phyloP scores from a whole-genome alignment of 2,113 vertebrate species.

The Pithys albifrons region DNA sequence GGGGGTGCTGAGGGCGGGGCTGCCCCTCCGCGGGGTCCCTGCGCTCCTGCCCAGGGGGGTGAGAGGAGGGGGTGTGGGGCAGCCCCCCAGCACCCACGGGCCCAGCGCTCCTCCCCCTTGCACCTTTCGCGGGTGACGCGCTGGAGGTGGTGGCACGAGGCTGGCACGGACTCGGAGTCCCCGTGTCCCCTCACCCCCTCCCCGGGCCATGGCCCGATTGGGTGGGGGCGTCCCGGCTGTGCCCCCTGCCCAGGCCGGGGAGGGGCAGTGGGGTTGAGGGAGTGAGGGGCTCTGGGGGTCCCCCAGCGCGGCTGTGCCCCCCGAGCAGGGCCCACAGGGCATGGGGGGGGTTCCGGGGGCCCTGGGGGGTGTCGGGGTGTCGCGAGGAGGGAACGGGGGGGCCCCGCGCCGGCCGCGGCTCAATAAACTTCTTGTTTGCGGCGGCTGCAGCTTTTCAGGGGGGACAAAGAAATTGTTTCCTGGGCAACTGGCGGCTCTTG shows the following conservation, averaged over 20 bases:
- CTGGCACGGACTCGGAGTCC: not conserved
- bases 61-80: not conserved
- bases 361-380: not conserved
- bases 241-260: not conserved
- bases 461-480: slow-evolving; percentile 42
- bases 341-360: not conserved
- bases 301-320: too few relatives aligned
- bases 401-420: not conserved
- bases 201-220: not conserved
- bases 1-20: not conserved
- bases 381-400: not conserved
- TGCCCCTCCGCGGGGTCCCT: not conserved
- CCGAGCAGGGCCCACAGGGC: not conserved
- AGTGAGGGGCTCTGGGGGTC: not conserved
- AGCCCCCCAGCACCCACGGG: not conserved
- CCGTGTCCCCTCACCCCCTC: not conserved
- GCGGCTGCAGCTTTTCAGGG: slow-evolving; percentile 34
- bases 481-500: slow-evolving; percentile 40
- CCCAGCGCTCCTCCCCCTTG: not conserved
- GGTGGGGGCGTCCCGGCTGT: not conserved
- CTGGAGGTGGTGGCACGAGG: not conserved
- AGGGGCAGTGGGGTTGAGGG: not conserved
- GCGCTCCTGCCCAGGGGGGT: not conserved
- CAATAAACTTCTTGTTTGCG: slow-evolving; percentile 33
- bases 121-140: not conserved